Evolutionary conservation across 2,888 invertebrate species (phyloP), one percentile per base, ranked within the genome.

Genomic region (Melinaea menophilus): DNA sequence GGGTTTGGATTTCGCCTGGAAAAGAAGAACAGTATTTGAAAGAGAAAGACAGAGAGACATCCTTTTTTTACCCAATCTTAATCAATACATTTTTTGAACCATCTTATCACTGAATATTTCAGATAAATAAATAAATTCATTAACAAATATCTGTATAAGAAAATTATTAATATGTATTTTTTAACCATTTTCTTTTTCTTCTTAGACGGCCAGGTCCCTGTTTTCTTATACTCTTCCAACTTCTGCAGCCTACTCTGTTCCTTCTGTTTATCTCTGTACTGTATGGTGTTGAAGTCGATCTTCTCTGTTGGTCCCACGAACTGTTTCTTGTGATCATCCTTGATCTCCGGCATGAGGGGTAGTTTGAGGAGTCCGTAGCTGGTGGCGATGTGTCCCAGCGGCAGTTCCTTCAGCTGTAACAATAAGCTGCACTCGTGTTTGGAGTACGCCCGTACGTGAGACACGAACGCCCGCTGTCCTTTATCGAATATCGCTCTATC

Each of bases 351-450:
- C 98, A 99, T 99, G 77, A 95, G 93, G 0, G 99, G 99, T 75
- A 99, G 90, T 75, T 95, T 95, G 1, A 99, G 83, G 1, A 99
- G 92, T 0, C 98, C 99, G 83, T 97, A 99, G 58, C 96, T 95
- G 62, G 94, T 94, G 0, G 97, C 99, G 71, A 99, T 86, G 72
- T 88, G 88, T 4, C 90, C 90, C 69, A 99, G 88, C 72, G 98
- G 95, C 33, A 99, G 87, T 79, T 99, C 97, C 85, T 97, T 98
- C 13, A 97, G 86, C 73, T 95, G 92, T 68, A 99, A 92, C 58
- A 99, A 93, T 51, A 99, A 92, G 75, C 94, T 95, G 78, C 98
- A 99, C 80, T 99, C 99, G 84, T 99, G 99, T 82, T 99, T 99
- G 11, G 94, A 94, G 84, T 99, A 99, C 0, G 98, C 95, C 71